phyloP scores from a whole-genome alignment of 2,113 vertebrate species.

The Sphaerodactylus townsendi region DNA sequence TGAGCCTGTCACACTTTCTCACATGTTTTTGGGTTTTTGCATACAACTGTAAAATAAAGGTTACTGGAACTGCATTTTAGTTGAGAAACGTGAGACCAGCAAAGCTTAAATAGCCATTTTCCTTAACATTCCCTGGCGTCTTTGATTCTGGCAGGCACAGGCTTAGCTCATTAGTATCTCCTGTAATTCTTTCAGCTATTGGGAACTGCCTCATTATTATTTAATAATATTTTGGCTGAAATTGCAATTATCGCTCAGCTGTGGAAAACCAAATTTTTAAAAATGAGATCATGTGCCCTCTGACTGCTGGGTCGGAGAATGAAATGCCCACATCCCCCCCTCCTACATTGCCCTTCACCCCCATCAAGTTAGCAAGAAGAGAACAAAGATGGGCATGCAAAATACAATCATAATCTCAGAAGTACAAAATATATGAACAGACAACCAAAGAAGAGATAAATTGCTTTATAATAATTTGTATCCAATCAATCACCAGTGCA shows the following conservation, averaged over 20 bases:
- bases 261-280: constrained; percentile 10
- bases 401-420: constrained; percentile 7
- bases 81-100: not conserved
- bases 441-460: not conserved
- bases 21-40: not conserved
- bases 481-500: no score
- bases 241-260: constrained; percentile 4
- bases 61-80: not conserved
- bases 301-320: not conserved
- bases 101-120: constrained; percentile 1
- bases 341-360: not conserved
- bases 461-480: not conserved
- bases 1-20: not conserved
- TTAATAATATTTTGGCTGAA: not conserved
- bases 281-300: not conserved
- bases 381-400: not conserved
- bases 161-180: constrained; percentile 12
- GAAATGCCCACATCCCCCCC: not conserved
- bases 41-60: not conserved
- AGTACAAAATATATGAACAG: not conserved
- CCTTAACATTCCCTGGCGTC: fast-evolving
- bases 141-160: not conserved
- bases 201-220: constrained; percentile 31
- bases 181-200: constrained; percentile 31
- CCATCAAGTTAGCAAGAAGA: not conserved